Base-by-base conservation (phyloP, 2,797 vertebrate genomes). In the Lutjanus campechanus region DNA sequence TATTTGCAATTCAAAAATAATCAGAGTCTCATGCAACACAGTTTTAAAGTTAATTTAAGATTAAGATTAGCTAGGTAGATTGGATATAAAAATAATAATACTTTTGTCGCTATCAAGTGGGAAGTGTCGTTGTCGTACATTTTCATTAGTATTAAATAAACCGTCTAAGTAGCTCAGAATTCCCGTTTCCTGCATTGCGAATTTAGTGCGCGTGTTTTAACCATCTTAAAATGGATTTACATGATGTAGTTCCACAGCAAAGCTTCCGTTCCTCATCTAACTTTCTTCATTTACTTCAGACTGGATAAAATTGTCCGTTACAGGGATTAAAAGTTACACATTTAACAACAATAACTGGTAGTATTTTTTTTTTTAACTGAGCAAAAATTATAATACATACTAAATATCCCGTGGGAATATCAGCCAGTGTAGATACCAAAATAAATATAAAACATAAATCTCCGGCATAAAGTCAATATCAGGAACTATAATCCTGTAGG, bases 341-440 rank as follows among this genome's bases (percentile, higher is more conserved):
- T 64, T 51, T 51, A 3, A 15, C 40, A 29, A 8, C 58, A 55
- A 19, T 2, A n/a, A 44, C 11, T 5, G 0, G 5, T 17, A 12
- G 29, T 36, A 36, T 25, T 25, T 25, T 15, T 19, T 56, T 64
- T 25, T 29, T 61, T 43, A 17, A 68, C 1, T 9, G 0, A 16
- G 10, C 1, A 59, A 36, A 36, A 43, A 53, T 43, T 7, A 73
- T 11, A 3, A 29, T 43, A 9, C 6, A 29, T 36, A 7, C 6
- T n/a, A 41, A 47, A 50, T 8, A 0, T 53, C 11, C 1, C 13
- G 4, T 15, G 22, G 19, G 22, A 29, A 29, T 51, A 47, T 64
- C 1, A 40, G 0, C 16, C 7, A 10, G 29, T n/a, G 4, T 54
- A 19, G 29, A 7, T 11, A 15, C 13, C 12, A 10, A 11, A 1